Conservation (phyloP, 2,888 invertebrate species). For the Timandra comae region DNA sequence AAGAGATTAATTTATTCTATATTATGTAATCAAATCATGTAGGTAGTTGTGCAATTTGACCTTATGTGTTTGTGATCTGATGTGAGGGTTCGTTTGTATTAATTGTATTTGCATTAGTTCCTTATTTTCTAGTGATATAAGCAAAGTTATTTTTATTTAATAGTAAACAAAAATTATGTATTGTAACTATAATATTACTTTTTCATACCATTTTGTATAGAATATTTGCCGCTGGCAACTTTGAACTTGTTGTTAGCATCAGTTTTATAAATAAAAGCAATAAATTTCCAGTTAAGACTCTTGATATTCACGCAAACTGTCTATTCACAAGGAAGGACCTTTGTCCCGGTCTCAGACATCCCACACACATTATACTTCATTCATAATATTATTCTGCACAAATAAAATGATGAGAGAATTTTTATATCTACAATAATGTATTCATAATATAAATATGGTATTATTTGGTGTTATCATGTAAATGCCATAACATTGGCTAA, state of each 20-base stretch:
- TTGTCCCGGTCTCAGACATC: constrained; percentile 1
- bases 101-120: constrained; percentile 70
- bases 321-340: background rate
- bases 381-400: constrained; percentile 38
- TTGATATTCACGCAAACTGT: no score
- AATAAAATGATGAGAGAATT: constrained; percentile 50
- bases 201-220: constrained; percentile 30
- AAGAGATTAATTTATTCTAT: constrained; percentile 74
- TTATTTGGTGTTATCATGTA: constrained; percentile 44
- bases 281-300: constrained; percentile 29
- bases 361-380: constrained; percentile 14
- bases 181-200: constrained; percentile 24
- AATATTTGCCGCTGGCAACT: constrained; percentile 29
- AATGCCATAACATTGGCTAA: constrained; percentile 35
- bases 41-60: constrained; percentile 66
- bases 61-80: constrained; percentile 72
- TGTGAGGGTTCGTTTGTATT: constrained; percentile 63
- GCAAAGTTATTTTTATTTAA: constrained; percentile 48
- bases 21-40: constrained; percentile 44
- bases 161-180: constrained; percentile 35
- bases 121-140: constrained; percentile 68
- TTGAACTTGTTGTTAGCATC: constrained; percentile 64
- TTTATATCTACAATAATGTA: constrained; percentile 40
- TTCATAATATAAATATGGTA: constrained; percentile 48
- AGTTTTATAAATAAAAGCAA: constrained; percentile 51